Evolutionary conservation across 2,113 vertebrate genomes (phyloP), one percentile per base, ranked within the genome.

Genomic region (Microtus ochrogaster): DNA sequence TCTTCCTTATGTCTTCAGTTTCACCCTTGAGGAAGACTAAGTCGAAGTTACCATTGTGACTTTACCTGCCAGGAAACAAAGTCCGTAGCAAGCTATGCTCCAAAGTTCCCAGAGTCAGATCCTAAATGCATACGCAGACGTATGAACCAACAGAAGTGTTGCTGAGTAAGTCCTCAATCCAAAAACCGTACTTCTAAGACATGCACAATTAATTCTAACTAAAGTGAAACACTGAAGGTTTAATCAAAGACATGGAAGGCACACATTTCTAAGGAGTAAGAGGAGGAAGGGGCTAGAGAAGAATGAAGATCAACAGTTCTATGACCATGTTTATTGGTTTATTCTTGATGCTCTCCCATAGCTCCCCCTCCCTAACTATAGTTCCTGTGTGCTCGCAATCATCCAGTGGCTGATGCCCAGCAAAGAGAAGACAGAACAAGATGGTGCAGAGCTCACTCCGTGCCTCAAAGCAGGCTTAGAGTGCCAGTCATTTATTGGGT

Each of bases 381-480:
- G 6, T 13, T 83, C 55, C 0, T 30, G 12, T 19, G 13, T 0
- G 1, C 33, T 47, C 41, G 2, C 61, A 65, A 3, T 39, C 58
- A 44, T 33, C 26, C 12, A 0, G 19, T 4, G 6, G 39, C 63
- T 4, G 63, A 52, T 17, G 21, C 19, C 22, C 19, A 21, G 36
- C n/a, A 33, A 44, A 22, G 13, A 52, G 72, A 95, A 78, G 52
- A 39, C 9, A n/a, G 55, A 7, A 12, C n/a, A 24, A 12, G 24
- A 68, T 17, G 0, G 0, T 10, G 1, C 0, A 5, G 30, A 13
- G 4, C 21, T 91, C 21, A 4, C 47, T 41, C 8, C 0, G 5
- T 52, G 24, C 49, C 41, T 39, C 73, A 82, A 26, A 63, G 28
- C 3, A 0, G 21, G 4, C 52, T 78, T 24, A n/a, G 6, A 47